Conservation (phyloP, 2,113 vertebrate genomes). For the Seriola quinqueradiata region DNA sequence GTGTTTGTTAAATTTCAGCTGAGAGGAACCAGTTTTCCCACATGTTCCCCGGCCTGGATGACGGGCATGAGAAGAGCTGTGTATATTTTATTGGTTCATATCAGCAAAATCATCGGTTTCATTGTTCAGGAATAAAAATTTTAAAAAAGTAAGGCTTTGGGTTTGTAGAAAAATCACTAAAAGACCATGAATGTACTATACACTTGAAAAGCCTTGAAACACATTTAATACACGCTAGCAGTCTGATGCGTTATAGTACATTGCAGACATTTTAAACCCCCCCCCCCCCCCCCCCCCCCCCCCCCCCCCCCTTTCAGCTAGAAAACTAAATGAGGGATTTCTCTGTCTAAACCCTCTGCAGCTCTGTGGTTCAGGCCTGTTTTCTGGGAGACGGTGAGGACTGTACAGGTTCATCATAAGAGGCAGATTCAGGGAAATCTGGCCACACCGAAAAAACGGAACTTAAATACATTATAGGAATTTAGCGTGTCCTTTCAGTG, state of each 20-base stretch:
- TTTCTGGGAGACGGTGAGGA: not conserved
- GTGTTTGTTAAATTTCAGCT: not conserved
- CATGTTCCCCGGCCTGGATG: not conserved
- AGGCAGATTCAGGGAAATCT: not conserved
- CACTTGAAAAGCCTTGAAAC: not conserved
- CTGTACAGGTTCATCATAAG: no score
- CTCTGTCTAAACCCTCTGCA: not conserved
- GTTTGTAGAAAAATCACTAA: not conserved
- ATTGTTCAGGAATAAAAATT: not conserved
- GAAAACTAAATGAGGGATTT: not conserved
- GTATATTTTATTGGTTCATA: not conserved
- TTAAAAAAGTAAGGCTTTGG: not conserved
- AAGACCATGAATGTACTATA: not conserved
- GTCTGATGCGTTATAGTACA: not conserved
- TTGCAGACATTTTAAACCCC: not conserved
- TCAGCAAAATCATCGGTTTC: not conserved
- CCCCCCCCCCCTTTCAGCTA: not conserved
- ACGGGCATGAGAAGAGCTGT: not conserved
- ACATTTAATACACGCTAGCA: not conserved
- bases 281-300: not conserved
- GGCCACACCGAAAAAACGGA: not conserved
- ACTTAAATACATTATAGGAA: not conserved
- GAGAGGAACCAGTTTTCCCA: not conserved
- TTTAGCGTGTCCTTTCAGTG: no score
- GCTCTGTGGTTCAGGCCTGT: not conserved